Percentiles rank a stretch among this genome's conserved stretches.
Conservation (phyloP, 2,113 vertebrate genomes). For the Silurus meridionalis region DNA sequence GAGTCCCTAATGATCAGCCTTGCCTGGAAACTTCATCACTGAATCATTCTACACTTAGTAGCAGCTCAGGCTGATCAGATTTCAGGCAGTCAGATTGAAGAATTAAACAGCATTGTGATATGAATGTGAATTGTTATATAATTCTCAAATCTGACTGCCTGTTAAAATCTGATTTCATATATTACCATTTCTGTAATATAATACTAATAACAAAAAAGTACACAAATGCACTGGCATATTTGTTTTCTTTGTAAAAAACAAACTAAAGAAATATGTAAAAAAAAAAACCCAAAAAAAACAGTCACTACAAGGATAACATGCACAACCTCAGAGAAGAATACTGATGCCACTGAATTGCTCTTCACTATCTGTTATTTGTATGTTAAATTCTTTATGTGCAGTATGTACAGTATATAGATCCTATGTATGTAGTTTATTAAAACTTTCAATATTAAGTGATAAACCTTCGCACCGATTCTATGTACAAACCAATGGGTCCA, state of each 20-base stretch:
- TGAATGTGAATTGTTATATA: neutral
- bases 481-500: neutral
- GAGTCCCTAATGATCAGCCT: constrained; percentile 28
- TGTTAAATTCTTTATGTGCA: neutral
- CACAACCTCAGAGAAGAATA: neutral
- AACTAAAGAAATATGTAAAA: neutral
- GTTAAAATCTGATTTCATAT: neutral
- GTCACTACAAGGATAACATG: neutral
- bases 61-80: neutral
- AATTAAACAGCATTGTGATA: too few species aligned
- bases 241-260: neutral
- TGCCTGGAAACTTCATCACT: neutral
- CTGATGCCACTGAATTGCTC: neutral
- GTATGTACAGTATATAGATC: neutral
- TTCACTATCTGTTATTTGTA: neutral
- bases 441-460: neutral
- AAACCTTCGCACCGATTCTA: neutral
- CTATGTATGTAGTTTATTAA: neutral
- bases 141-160: neutral
- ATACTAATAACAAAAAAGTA: neutral
- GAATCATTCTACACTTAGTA: constrained; percentile 22
- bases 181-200: neutral
- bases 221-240: too few species aligned
- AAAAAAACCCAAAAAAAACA: neutral
- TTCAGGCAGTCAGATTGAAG: too few species aligned